A percentile compares a stretch with the other conserved stretches of the same genome.
Conservation (phyloP, 2,888 invertebrate species). For the Ennomos quercinarius region DNA sequence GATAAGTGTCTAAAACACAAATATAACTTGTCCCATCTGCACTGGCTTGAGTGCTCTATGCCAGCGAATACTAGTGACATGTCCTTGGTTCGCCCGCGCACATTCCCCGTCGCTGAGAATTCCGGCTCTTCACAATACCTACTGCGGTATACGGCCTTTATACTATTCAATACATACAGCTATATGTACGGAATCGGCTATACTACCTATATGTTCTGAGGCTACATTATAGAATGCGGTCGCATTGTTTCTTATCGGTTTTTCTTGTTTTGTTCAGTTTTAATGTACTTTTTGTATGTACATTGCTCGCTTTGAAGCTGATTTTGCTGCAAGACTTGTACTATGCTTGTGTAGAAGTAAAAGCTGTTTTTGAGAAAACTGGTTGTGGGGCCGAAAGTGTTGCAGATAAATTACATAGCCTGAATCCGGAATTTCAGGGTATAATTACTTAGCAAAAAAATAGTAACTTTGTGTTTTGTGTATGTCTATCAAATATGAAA, state of each 20-base stretch:
- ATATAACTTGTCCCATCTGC: too few relatives aligned
- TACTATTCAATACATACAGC: neutral
- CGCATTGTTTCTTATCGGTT: conserved; percentile 8
- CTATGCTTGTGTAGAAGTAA: neutral
- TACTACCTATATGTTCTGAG: neutral
- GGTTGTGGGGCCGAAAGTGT: conserved; percentile 1
- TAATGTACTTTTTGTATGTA: conserved; percentile 1
- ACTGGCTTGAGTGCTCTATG: conserved; percentile 18
- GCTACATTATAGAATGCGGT: conserved; percentile 14
- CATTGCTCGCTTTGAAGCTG: neutral
- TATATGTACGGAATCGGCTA: neutral
- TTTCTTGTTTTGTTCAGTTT: conserved; percentile 18
- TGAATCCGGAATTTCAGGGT: neutral
- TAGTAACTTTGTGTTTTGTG: too few relatives aligned
- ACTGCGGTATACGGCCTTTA: conserved; percentile 14
- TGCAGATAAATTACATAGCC: conserved; percentile 1
- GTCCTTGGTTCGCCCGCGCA: conserved; percentile 68
- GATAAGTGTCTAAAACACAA: too few relatives aligned
- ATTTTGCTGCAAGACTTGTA: neutral
- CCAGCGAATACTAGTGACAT: conserved; percentile 25
- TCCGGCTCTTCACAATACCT: conserved; percentile 53
- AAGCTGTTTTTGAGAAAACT: conserved; percentile 11
- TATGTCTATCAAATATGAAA: too few relatives aligned
- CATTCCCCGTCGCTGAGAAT: conserved; percentile 60
- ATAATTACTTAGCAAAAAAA: too few relatives aligned